These are phyloP conservation scores for Drosophila bifasciata DNA, from an alignment of 1,140 invertebrate genomes.

Conservation along the genomic window DNA sequence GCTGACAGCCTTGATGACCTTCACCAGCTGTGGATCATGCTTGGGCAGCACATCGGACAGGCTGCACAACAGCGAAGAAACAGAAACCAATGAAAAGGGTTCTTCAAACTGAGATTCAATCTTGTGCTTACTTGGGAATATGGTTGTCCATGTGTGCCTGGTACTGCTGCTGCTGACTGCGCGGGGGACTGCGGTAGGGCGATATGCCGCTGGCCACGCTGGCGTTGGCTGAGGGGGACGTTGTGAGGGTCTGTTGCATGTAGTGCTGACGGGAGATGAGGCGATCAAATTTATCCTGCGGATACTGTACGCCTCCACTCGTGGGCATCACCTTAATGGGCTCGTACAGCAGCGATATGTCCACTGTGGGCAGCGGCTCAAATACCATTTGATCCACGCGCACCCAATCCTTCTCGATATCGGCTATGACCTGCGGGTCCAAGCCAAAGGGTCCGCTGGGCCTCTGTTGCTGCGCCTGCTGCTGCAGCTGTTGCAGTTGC, in stretches of 20 bases:
- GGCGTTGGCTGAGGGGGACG: constrained; percentile 50
- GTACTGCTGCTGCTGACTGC: constrained; percentile 48
- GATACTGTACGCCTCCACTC: constrained; percentile 84
- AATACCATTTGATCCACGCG: constrained; percentile 77
- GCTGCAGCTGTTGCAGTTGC: constrained; percentile 57
- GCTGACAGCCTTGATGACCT: constrained; percentile 74
- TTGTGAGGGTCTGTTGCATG: constrained; percentile 58
- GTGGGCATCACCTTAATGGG: constrained; percentile 84
- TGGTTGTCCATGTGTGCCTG: constrained; percentile 58
- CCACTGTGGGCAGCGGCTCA: constrained; percentile 84
- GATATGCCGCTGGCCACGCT: constrained; percentile 48
- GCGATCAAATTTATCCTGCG: constrained; percentile 85
- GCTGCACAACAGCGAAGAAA: constrained; percentile 42
- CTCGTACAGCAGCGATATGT: constrained; percentile 85
- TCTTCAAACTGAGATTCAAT: background rate
- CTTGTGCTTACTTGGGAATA: constrained; percentile 60
- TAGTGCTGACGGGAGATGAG: constrained; percentile 70
- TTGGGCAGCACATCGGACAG: constrained; percentile 79
- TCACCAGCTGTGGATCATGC: constrained; percentile 79
- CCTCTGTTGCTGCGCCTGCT: constrained; percentile 63
- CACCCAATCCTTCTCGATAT: constrained; percentile 85
- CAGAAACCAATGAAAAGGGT: background rate
- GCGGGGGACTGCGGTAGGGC: constrained; percentile 71
- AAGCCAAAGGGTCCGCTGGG: constrained; percentile 88
- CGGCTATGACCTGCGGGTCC: constrained; percentile 88